Evolutionary conservation across 2,888 invertebrate genomes (phyloP).

Genomic region (Brachypalpus laphriformis): DNA sequence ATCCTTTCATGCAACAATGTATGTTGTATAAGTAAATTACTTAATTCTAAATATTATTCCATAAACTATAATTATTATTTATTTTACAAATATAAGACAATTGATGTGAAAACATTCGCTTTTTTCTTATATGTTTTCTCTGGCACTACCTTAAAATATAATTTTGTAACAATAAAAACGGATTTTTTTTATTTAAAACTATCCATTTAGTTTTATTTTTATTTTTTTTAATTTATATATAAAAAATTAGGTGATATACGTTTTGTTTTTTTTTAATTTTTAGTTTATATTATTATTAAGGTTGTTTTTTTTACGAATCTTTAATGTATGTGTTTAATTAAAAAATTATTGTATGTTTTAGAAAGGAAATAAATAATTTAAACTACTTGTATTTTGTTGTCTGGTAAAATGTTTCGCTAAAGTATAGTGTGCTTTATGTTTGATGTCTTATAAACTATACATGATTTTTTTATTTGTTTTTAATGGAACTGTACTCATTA

Average conservation of each 20-base stretch:
- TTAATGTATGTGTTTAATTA: slow-evolving; percentile 37
- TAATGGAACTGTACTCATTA: slow-evolving; percentile 15
- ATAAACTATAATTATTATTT: slow-evolving; percentile 47
- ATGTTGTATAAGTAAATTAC: background rate
- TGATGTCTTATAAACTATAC: slow-evolving; percentile 29
- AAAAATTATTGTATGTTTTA: slow-evolving; percentile 50
- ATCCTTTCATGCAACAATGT: slow-evolving; percentile 47
- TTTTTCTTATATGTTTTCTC: background rate
- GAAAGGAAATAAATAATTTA: slow-evolving; percentile 40
- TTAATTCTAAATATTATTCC: slow-evolving; percentile 24
- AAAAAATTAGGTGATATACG: slow-evolving; percentile 42
- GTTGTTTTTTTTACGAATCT: background rate
- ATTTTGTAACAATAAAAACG: slow-evolving; percentile 37
- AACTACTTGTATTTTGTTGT: slow-evolving; percentile 7
- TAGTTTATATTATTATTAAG: background rate
- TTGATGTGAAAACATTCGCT: slow-evolving; percentile 35
- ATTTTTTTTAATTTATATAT: slow-evolving; percentile 11
- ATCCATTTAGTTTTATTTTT: slow-evolving; percentile 2
- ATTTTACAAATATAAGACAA: slow-evolving; percentile 55
- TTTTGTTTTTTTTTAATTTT: background rate
- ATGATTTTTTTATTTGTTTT: background rate
- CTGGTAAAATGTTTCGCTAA: background rate
- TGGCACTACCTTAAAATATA: slow-evolving; percentile 14
- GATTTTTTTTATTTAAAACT: background rate
- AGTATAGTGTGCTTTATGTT: slow-evolving; percentile 14